These are phyloP conservation scores for Drosophila lacteicornis DNA, from an alignment of 1,140 invertebrate species.

Conservation along the genomic window DNA sequence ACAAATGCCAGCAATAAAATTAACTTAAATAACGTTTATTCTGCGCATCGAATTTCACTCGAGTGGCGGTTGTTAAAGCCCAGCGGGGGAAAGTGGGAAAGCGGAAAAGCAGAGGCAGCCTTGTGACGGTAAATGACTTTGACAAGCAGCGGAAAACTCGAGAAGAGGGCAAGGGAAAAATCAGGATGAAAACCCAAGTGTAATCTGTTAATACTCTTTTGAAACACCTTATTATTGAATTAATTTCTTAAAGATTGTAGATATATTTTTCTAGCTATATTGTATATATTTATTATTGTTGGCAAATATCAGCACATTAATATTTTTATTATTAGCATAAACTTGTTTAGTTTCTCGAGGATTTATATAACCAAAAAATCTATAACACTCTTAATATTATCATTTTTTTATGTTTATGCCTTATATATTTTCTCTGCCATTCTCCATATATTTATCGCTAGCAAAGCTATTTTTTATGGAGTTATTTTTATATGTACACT, in stretches of 20 bases:
- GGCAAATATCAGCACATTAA: no score
- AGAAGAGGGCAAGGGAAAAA: neutral
- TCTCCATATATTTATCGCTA: neutral
- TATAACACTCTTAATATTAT: no score
- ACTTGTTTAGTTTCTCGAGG: no score
- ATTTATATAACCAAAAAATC: neutral
- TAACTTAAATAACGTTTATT: conserved; percentile 67
- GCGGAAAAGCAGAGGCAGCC: conserved; percentile 7
- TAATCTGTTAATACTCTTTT: conserved; percentile 1
- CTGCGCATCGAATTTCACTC: conserved; percentile 55
- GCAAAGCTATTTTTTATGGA: conserved; percentile 13
- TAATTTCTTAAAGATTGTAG: no score
- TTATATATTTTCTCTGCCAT: neutral
- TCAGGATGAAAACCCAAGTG: no score
- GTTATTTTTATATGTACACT: conserved; percentile 10
- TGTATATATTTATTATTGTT: neutral
- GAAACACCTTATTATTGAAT: no score
- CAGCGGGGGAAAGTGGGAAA: neutral
- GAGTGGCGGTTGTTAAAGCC: conserved; percentile 11
- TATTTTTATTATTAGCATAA: no score
- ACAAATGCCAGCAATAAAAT: conserved; percentile 72
- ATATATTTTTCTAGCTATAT: no score
- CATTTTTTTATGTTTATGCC: no score
- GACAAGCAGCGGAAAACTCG: conserved; percentile 30
- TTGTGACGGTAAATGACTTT: conserved; percentile 39